Base-by-base conservation (phyloP, 1,140 invertebrate genomes). In the Sarcophaga peregrina region DNA sequence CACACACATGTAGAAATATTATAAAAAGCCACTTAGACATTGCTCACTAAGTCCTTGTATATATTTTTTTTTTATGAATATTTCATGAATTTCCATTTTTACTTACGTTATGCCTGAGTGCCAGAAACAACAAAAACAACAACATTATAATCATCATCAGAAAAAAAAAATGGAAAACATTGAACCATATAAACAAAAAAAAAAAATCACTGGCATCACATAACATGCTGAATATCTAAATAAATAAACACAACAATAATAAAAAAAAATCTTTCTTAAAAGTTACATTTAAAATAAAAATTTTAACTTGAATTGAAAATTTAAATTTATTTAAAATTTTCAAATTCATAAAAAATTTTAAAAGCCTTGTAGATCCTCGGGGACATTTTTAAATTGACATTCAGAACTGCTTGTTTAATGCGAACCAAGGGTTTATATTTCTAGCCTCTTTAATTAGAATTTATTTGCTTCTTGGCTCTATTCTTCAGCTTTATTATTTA, bases 71-170 rank as follows among this genome's bases (percentile, higher is more conserved):
- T 68, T 68, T 68, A 68, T 68, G 62, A 68, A 68, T 25, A 25
- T 68, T 68, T 68, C 62, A 68, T 68, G 62, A 68, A 68, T 68
- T 68, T 68, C 62, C 62, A 68, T 68, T 68, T 68, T 68, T 68
- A 68, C 62, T 68, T 68, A 68, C 62, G n/a, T 20, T 68, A 68
- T 20, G 62, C 62, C 20, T 25, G 62, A 68, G 62, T 68, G 62
- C 17, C 62, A 68, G 20, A n/a, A 68, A 68, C 62, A 68, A 58
- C 54, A n/a, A 58, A n/a, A 58, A 20, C 8, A 68, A 20, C 62
- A 68, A 20, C 62, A 25, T 20, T 9, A 68, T 20, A 9, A 68
- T 20, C 62, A 68, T 8, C 62, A 68, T 5, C 62, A 25, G 20
- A 15, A 68, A 20, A n/a, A 68, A 37, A 37, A 68, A 68, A 68